phyloP scores from a whole-genome alignment of 2,113 vertebrate species.

The Pionites leucogaster region DNA sequence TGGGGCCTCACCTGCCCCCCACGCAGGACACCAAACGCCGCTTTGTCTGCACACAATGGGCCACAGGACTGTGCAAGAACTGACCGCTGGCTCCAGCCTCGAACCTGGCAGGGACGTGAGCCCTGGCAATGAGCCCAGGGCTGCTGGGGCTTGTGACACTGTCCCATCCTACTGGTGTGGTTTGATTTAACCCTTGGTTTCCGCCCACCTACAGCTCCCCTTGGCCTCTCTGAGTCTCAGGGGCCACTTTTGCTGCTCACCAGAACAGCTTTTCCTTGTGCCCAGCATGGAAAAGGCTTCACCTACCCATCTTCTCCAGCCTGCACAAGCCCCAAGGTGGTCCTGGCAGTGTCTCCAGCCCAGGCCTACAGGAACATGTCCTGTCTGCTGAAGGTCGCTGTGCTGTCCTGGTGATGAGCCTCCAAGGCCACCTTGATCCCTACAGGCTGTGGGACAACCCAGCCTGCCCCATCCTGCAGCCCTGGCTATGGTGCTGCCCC shows the following conservation, averaged over 20 bases:
- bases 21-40: conserved; percentile 13
- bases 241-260: conserved; percentile 25
- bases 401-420: background rate
- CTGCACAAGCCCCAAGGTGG: background rate
- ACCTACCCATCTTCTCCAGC: background rate
- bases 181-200: conserved; percentile 63
- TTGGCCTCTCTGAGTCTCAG: conserved; percentile 39
- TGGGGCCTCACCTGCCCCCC: background rate
- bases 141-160: conserved; percentile 39
- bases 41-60: conserved; percentile 57
- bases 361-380: background rate
- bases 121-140: background rate
- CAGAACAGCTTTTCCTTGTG: background rate
- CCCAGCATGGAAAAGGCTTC: background rate
- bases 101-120: background rate
- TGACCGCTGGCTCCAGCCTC: conserved; percentile 36
- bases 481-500: background rate
- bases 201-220: background rate
- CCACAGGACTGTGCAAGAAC: conserved; percentile 31
- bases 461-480: background rate
- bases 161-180: conserved; percentile 54
- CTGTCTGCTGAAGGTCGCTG: background rate
- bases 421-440: background rate
- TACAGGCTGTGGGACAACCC: background rate
- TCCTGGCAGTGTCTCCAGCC: background rate